Evolutionary conservation across 2,888 invertebrate species (phyloP), one percentile per base, ranked within the genome.

Genomic region (Thysanoteuthis rhombus): DNA sequence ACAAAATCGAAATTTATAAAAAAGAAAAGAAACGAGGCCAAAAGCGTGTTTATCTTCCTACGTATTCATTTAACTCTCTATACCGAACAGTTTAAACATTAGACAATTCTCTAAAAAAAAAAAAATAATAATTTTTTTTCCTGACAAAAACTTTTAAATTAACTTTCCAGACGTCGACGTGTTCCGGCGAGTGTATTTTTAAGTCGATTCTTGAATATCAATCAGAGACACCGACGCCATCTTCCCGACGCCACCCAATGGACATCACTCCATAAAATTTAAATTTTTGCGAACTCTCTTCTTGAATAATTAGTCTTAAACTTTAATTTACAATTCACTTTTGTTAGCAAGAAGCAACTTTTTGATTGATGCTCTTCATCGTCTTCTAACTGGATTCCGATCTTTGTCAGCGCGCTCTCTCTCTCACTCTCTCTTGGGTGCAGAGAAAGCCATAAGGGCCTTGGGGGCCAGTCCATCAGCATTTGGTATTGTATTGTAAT

Each of bases 131-230:
- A 1, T 16, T 12, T 16, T n/a, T n/a, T 75, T 75, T 4, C 2
- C 12, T 75, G 16, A 0, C 75, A n/a, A 75, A 75, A 75, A 75
- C 75, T 75, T 75, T 75, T n/a, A 75, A 75, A 75, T 75, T n/a
- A 75, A 75, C 75, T 75, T n/a, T 75, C n/a, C 75, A 75, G 75
- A 75, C 75, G n/a, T 75, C 75, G 75, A 75, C 75, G n/a, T n/a
- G 16, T 75, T 75, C n/a, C n/a, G n/a, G 19, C 12, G n/a, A 75
- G 75, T 36, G 75, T 75, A 75, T 75, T 75, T 75, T 75, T 75
- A 75, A 75, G n/a, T 36, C 75, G 75, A 75, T 75, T 16, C 16
- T 4, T 75, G 36, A 75, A n/a, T 75, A 75, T 36, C 75, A 75
- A 36, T n/a, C n/a, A 75, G n/a, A 0, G 75, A n/a, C 36, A 75